phyloP scores from a whole-genome alignment of 2,888 invertebrate genomes.

The Cyaniris semiargus region DNA sequence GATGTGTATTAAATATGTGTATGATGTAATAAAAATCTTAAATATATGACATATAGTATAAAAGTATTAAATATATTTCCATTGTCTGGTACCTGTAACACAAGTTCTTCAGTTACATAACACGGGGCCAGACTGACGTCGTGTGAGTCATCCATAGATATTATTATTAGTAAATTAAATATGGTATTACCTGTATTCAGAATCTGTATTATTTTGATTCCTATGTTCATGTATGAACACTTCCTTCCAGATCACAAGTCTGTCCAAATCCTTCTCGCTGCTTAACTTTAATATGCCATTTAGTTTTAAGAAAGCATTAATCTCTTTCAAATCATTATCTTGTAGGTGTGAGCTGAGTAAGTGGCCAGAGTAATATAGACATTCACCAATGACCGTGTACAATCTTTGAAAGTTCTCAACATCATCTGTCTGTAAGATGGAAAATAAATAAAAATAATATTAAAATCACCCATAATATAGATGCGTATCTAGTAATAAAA shows the following conservation, averaged over 20 bases:
- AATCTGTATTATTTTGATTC: constrained; percentile 56
- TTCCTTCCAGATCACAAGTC: constrained; percentile 88
- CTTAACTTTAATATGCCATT: constrained; percentile 87
- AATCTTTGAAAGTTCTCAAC: constrained; percentile 87
- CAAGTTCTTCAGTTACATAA: no score
- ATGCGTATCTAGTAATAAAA: no score
- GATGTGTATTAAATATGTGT: no score
- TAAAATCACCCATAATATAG: no score
- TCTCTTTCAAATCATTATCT: constrained; percentile 86
- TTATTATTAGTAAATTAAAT: constrained; percentile 8
- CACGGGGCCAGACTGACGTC: no score
- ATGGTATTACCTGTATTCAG: constrained; percentile 59
- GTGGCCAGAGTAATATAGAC: constrained; percentile 84
- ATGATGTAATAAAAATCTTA: no score
- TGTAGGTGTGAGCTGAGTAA: constrained; percentile 89
- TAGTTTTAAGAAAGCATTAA: constrained; percentile 87
- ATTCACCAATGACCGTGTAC: constrained; percentile 84
- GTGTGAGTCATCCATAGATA: no score
- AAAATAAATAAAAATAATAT: no score
- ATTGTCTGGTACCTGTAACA: no score
- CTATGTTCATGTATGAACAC: constrained; percentile 81
- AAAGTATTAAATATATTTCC: no score
- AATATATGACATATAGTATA: no score
- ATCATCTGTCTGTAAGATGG: constrained; percentile 84
- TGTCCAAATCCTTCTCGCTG: constrained; percentile 83